Base-by-base conservation (phyloP, 2,888 invertebrate species). In the Trissonchulus latispiculum region DNA sequence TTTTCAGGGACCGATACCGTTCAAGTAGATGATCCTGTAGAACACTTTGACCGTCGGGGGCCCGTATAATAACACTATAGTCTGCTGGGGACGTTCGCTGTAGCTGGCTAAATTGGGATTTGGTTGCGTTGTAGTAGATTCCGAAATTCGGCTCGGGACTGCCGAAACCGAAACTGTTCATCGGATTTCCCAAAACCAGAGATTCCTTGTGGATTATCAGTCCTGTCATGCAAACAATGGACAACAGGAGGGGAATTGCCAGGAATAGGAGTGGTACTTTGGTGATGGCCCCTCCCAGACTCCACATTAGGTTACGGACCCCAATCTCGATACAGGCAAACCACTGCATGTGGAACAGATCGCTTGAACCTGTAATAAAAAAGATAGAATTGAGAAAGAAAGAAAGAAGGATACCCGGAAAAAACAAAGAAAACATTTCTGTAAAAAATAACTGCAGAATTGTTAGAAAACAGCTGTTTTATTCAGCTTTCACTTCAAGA, bases 11-110 rank as follows among this genome's bases (percentile, higher is more conserved):
- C 18, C 72, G 28, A 36, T 74, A 74, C 18, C 37, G 8, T 23
- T 73, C 74, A 36, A 74, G 31, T 8, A 69, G 23, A 2, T 74
- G 61, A 37, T 74, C 74, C 29, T 48, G 48, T 23, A 48, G 23
- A 48, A 48, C 48, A 15, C 48, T 23, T 48, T 48, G 8, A 15
- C 48, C 48, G 48, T 48, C 23, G 8, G 48, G 48, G 8, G 48
- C 48, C 48, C 23, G 48, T 48, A 48, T 48, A 48, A 48, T 8
- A 8, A 48, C 8, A 23, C 48, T 48, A 48, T 15, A 48, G 8
- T 48, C 48, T 15, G 48, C 8, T 23, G 48, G 8, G 48, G 48
- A 48, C 8, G 48, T 48, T 48, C 48, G 48, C 23, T 15, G 48
- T 48, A 23, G 48, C 8, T 15, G 8, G 23, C 23, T 23, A 48